phyloP scores from a whole-genome alignment of 2,888 invertebrate genomes.

The Diabrotica balteata region DNA sequence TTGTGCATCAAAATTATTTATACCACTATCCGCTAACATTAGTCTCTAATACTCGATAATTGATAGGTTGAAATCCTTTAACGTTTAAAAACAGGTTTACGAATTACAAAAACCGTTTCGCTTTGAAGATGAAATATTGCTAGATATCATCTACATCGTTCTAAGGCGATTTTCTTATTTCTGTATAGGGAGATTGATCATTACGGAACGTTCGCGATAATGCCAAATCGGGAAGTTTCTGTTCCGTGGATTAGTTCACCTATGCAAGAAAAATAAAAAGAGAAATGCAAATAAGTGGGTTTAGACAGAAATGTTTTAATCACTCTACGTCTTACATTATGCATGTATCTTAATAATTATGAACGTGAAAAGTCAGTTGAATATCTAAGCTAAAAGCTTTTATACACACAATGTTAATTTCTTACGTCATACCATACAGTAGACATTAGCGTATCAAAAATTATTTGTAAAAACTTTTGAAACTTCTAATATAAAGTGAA shows the following conservation, averaged over 20 bases:
- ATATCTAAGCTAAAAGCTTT: too few species aligned
- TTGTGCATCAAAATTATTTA: too few species aligned
- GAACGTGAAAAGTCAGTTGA: too few species aligned
- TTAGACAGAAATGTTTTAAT: too few species aligned
- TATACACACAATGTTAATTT: too few species aligned
- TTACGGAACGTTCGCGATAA: conserved; percentile 4
- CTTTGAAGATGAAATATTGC: conserved; percentile 8
- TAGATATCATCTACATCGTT: conserved; percentile 7
- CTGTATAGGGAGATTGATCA: conserved; percentile 5
- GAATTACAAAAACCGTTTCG: conserved; percentile 3
- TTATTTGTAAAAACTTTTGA: too few species aligned
- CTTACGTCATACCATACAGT: too few species aligned
- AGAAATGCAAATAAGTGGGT: neutral
- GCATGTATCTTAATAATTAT: too few species aligned
- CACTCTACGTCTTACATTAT: too few species aligned
- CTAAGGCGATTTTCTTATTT: neutral
- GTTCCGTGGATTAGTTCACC: neutral
- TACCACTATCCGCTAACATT: neutral
- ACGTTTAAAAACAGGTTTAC: conserved; percentile 6
- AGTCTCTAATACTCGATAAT: neutral
- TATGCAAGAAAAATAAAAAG: neutral
- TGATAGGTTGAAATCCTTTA: conserved; percentile 7
- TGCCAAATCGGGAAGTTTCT: conserved; percentile 1
- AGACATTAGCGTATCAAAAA: too few species aligned
- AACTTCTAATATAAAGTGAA: too few species aligned